Evolutionary conservation across 2,797 vertebrate genomes (phyloP).

Genomic region (Graptemys geographica): DNA sequence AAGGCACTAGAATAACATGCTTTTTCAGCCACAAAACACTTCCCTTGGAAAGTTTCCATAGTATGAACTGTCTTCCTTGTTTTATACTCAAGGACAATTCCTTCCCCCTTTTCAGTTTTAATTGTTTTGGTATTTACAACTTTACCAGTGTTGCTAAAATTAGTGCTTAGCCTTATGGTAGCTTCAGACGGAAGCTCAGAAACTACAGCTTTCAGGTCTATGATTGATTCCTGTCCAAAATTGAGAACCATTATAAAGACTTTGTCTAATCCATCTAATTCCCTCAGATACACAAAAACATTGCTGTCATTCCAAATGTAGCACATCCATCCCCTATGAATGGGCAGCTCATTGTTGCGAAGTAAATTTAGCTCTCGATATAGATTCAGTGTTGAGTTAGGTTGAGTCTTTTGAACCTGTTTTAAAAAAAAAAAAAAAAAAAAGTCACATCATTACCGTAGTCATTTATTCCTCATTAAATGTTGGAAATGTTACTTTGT

Average conservation of each 20-base stretch:
- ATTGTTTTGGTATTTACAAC: conserved; percentile 78
- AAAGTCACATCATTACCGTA: neutral
- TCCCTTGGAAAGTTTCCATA: conserved; percentile 69
- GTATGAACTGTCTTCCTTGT: conserved; percentile 80
- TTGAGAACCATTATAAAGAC: conserved; percentile 92
- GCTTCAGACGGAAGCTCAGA: conserved; percentile 82
- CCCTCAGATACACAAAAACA: conserved; percentile 88
- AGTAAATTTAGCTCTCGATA: conserved; percentile 87
- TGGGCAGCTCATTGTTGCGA: conserved; percentile 82
- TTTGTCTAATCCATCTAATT: conserved; percentile 88
- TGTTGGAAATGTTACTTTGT: neutral
- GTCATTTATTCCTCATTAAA: neutral
- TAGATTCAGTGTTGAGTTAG: conserved; percentile 85
- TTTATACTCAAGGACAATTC: conserved; percentile 89
- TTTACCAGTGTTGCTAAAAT: conserved; percentile 56
- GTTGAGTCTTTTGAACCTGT: conserved; percentile 85
- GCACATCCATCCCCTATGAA: conserved; percentile 95
- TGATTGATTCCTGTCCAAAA: conserved; percentile 82
- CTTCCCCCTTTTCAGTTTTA: conserved; percentile 86
- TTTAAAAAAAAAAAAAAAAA: neutral
- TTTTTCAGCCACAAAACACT: conserved; percentile 91
- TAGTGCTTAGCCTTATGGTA: conserved; percentile 87
- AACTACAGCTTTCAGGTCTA: conserved; percentile 82
- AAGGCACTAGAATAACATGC: conserved; percentile 90
- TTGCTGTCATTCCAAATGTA: conserved; percentile 81